Conservation (phyloP, 2,113 vertebrate genomes). For the Steatornis caripensis region DNA sequence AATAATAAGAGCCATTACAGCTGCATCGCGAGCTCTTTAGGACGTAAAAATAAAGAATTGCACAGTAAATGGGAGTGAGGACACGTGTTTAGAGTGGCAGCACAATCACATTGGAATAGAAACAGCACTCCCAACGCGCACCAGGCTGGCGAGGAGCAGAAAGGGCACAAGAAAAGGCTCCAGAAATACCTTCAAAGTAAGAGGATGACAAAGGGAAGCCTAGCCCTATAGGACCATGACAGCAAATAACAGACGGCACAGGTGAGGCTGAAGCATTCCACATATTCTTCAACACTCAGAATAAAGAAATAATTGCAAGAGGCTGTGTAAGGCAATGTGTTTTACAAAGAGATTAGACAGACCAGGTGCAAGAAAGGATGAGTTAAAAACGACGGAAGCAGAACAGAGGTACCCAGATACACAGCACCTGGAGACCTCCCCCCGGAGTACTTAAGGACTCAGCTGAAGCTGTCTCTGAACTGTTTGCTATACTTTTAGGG, state of each 20-base stretch:
- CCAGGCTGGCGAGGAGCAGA: neutral
- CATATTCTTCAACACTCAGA: neutral
- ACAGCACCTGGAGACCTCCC: neutral
- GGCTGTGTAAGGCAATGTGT: neutral
- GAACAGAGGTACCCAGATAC: neutral
- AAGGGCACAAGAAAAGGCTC: neutral
- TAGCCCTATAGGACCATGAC: neutral
- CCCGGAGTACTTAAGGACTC: neutral
- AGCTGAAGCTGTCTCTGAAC: neutral
- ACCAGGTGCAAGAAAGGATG: neutral
- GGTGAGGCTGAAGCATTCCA: neutral
- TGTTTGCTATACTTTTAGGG: neutral
- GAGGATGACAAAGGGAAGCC: conserved; percentile 10
- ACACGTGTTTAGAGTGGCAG: neutral
- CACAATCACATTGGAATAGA: neutral
- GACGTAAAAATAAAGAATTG: neutral
- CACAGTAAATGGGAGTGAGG: neutral
- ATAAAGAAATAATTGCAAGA: neutral
- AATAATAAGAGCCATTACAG: neutral
- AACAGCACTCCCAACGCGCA: neutral
- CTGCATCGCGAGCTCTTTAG: neutral
- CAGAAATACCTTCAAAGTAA: conserved; percentile 47
- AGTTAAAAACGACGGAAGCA: neutral
- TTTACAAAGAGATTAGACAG: neutral
- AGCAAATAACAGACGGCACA: neutral